These are phyloP conservation scores for Dryococelus australis DNA, from an alignment of 2,888 invertebrate genomes.

Conservation along the genomic window DNA sequence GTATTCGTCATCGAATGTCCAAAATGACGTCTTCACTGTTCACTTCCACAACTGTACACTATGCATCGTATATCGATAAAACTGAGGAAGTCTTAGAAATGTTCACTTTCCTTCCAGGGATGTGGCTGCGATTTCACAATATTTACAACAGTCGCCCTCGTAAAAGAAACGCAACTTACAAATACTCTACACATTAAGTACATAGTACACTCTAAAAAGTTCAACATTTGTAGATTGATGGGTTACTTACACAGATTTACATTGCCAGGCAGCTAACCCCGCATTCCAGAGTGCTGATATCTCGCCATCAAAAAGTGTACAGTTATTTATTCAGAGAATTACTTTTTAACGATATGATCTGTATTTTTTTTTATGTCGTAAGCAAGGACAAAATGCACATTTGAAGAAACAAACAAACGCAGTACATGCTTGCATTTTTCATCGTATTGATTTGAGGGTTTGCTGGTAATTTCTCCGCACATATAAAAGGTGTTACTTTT, in stretches of 20 bases:
- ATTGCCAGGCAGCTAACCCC: not conserved
- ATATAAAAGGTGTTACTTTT: too few relatives aligned
- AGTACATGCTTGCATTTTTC: too few relatives aligned
- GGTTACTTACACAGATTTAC: not conserved
- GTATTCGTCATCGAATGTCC: not conserved
- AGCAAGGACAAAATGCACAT: too few relatives aligned
- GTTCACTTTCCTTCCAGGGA: not conserved
- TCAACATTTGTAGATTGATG: not conserved
- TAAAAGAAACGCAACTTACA: not conserved
- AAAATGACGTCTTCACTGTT: not conserved
- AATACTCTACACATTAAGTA: not conserved
- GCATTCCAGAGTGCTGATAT: not conserved
- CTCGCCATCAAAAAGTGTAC: not conserved
- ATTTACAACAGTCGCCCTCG: not conserved
- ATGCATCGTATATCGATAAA: not conserved
- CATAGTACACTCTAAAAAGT: not conserved
- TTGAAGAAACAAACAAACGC: too few relatives aligned
- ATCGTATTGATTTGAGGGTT: too few relatives aligned
- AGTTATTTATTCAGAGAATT: not conserved
- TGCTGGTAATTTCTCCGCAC: too few relatives aligned
- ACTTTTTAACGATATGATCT: not conserved
- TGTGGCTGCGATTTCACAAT: not conserved
- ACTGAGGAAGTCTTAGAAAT: not conserved
- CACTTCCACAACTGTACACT: not conserved
- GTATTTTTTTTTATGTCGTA: too few relatives aligned